phyloP scores from a whole-genome alignment of 2,888 invertebrate species.

The Tyria jacobaeae region DNA sequence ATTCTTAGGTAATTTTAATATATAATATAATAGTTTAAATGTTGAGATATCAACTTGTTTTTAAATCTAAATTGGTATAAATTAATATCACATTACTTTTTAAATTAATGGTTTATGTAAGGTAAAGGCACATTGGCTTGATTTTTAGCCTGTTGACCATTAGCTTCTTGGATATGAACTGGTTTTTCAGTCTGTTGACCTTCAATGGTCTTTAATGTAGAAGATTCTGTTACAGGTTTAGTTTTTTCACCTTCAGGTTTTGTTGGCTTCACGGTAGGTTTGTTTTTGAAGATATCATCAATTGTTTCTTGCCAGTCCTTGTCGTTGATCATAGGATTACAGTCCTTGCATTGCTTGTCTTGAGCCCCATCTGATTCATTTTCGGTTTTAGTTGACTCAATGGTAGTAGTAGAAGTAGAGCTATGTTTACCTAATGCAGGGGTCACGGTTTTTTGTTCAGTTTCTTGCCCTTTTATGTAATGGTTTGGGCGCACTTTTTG shows the following conservation, averaged over 20 bases:
- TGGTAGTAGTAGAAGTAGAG: no score
- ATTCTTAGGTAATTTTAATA: slow-evolving; percentile 11
- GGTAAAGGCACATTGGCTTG: slow-evolving; percentile 28
- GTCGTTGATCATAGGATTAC: not conserved
- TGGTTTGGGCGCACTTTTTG: slow-evolving; percentile 27
- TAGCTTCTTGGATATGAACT: not conserved
- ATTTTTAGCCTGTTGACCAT: slow-evolving; percentile 1
- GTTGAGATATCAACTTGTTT: not conserved
- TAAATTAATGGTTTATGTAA: slow-evolving; percentile 18
- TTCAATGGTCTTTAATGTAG: not conserved
- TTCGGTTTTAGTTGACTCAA: not conserved
- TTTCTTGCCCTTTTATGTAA: slow-evolving; percentile 25
- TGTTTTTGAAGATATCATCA: not conserved
- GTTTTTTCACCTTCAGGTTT: not conserved
- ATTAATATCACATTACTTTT: slow-evolving; percentile 25
- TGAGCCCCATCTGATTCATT: not conserved
- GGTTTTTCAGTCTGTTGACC: slow-evolving; percentile 8
- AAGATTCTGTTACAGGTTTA: not conserved
- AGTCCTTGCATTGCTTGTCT: not conserved
- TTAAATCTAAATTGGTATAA: not conserved
- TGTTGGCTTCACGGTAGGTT: not conserved
- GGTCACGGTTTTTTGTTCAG: slow-evolving; percentile 15
- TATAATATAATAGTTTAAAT: no score
- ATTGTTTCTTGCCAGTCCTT: not conserved
- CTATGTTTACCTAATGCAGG: slow-evolving; percentile 2